Conservation (phyloP, 2,113 vertebrate genomes). For the Anoplopoma fimbria region DNA sequence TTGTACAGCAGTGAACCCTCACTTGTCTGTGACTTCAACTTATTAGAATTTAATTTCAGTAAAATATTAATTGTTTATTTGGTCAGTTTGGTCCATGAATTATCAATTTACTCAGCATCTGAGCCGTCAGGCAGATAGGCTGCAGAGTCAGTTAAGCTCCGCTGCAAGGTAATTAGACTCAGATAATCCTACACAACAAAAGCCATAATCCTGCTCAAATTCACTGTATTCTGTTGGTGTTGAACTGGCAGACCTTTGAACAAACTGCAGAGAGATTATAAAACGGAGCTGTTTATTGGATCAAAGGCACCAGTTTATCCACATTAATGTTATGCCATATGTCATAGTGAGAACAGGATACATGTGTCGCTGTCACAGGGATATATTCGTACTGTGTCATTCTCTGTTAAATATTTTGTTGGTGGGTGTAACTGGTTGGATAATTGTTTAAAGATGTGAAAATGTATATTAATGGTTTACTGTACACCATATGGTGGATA, state of each 20-base stretch:
- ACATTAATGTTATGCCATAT: constrained; percentile 56
- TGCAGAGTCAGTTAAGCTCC: constrained; percentile 52
- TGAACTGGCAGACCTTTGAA: constrained; percentile 62
- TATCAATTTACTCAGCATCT: constrained; percentile 35
- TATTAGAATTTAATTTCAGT: neutral
- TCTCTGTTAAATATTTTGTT: neutral
- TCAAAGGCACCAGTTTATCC: constrained; percentile 56
- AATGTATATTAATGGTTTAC: neutral
- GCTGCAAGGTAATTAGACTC: constrained; percentile 72
- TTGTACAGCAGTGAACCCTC: neutral
- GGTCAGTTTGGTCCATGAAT: constrained; percentile 17
- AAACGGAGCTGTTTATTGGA: constrained; percentile 64
- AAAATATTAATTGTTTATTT: constrained; percentile 11
- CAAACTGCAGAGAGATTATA: constrained; percentile 63
- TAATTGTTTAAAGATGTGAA: neutral
- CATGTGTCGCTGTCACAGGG: constrained; percentile 10
- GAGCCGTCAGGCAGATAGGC: constrained; percentile 42
- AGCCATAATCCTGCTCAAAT: constrained; percentile 69
- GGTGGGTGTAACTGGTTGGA: neutral
- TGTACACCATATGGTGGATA: neutral
- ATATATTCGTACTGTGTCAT: neutral
- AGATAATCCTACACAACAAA: constrained; percentile 78
- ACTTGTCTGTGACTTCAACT: neutral
- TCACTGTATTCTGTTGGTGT: constrained; percentile 54
- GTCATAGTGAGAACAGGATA: constrained; percentile 29